Percentiles rank a stretch among this genome's conserved stretches.
Evolutionary conservation across 2,888 invertebrate species (phyloP).

Genomic region (Brachyptera putata): DNA sequence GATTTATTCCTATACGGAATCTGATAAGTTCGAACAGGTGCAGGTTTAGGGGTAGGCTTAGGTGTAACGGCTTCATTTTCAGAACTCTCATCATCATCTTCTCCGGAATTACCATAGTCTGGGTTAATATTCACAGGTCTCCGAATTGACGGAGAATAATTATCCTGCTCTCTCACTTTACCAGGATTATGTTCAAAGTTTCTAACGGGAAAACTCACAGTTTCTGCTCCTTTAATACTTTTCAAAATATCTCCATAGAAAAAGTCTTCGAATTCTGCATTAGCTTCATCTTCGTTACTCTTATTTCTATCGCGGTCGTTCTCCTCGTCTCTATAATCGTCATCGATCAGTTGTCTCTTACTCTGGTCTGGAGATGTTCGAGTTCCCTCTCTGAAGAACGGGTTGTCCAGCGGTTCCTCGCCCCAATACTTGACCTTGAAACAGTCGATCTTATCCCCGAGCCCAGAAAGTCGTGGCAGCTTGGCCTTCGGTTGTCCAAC

Average conservation of each 20-base stretch:
- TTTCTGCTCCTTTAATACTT: background rate
- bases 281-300: too few species aligned
- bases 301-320: too few species aligned
- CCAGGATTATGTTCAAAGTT: background rate
- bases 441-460: conserved; percentile 72
- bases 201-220: background rate
- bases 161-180: background rate
- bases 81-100: background rate
- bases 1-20: background rate
- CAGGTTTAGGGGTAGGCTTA: too few species aligned
- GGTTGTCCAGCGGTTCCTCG: conserved; percentile 68
- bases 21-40: too few species aligned
- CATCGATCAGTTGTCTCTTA: too few species aligned
- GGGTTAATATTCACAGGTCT: too few species aligned
- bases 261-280: too few species aligned
- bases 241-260: conserved; percentile 2
- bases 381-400: conserved; percentile 54
- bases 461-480: conserved; percentile 52
- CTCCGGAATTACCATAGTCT: background rate
- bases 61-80: background rate
- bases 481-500: conserved; percentile 37
- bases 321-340: too few species aligned
- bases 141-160: too few species aligned
- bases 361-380: too few species aligned
- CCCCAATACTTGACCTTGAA: conserved; percentile 71